Percentiles rank a stretch among this genome's conserved stretches.
Evolutionary conservation across 2,797 vertebrate genomes (phyloP).

Genomic region (Aplochiton taeniatus): DNA sequence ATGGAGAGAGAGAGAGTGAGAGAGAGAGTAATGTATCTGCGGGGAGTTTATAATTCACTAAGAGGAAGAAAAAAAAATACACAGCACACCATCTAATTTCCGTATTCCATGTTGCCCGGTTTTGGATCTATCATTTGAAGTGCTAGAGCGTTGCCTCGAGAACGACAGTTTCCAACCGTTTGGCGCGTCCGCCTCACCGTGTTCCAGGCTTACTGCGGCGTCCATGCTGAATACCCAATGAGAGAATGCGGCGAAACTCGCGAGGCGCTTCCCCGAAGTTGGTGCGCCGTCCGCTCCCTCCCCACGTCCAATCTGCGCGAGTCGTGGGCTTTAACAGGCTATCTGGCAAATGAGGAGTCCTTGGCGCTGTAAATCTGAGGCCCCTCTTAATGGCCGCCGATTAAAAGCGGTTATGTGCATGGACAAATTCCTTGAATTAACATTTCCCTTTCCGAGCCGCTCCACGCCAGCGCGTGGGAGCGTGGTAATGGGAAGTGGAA

Average conservation of each 20-base stretch:
- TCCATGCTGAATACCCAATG: too few species aligned
- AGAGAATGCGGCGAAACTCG: background rate
- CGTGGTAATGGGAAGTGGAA: constrained; percentile 60
- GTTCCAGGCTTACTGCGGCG: too few species aligned
- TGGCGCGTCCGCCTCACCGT: too few species aligned
- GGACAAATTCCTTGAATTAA: constrained; percentile 84
- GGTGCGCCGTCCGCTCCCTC: constrained; percentile 61
- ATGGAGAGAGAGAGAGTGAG: background rate
- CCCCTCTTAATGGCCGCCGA: constrained; percentile 77
- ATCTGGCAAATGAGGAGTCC: constrained; percentile 77
- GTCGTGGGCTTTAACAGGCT: constrained; percentile 79
- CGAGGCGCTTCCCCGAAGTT: constrained; percentile 42
- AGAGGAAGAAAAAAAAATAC: too few species aligned
- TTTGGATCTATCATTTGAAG: too few species aligned
- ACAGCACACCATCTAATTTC: too few species aligned
- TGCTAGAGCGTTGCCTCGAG: too few species aligned
- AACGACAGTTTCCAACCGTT: too few species aligned
- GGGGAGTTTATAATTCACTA: too few species aligned
- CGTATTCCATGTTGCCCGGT: too few species aligned
- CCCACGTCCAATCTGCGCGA: constrained; percentile 72
- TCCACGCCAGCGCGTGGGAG: constrained; percentile 76
- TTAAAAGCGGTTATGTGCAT: constrained; percentile 79
- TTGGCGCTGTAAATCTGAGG: constrained; percentile 75
- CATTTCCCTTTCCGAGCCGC: constrained; percentile 76
- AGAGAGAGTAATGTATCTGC: too few species aligned